Evolutionary conservation across 1,140 invertebrate genomes (phyloP), one percentile per base, ranked within the genome.

Genomic region (Polypedilum vanderplanki): DNA sequence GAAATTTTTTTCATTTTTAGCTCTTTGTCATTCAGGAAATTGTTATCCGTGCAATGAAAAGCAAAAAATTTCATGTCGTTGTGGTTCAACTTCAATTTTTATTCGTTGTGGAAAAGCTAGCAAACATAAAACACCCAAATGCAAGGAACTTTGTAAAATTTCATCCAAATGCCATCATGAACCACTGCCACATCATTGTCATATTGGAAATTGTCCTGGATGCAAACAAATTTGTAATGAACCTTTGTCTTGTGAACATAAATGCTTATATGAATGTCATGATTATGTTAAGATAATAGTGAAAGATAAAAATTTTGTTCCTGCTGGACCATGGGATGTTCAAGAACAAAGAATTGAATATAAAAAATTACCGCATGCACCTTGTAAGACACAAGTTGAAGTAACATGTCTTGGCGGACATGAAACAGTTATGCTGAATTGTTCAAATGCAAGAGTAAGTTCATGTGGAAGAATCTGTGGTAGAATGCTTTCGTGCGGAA

Each of bases 21-120:
- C 90, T 40, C 86, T 91, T 0, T 97, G 95, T 81, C 95, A 97
- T 80, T 88, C 86, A 77, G 95, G 95, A 0, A 91, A 90, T 0
- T 98, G 96, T 78, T 98, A 96, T 83, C 96, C 96, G 0, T 98
- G 96, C 79, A 88, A 88, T 3, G 81, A 90, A 75, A 92, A 89
- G 22, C 90, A 91, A 3, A 87, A 89, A 78, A 87, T 97, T 0
- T 89, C 88, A 18, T 98, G 96, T 79, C 86, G 87, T 64, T 98
- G 96, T 84, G 92, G 93, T 41, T 84, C 85, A 46, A 95, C 92
- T 33, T 88, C 87, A 74, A 87, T 94, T 20, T 89, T 85, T 15
- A 92, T 97, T 3, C 93, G 94, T 0, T 98, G 96, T 85, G 95
- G 95, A 0, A 87, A 89, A 65, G 90, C 92, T 77, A 90, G 89